Percentiles rank a stretch among this genome's conserved stretches.
Conservation (phyloP, 2,797 vertebrate species). For the Diglossa cyanea region DNA sequence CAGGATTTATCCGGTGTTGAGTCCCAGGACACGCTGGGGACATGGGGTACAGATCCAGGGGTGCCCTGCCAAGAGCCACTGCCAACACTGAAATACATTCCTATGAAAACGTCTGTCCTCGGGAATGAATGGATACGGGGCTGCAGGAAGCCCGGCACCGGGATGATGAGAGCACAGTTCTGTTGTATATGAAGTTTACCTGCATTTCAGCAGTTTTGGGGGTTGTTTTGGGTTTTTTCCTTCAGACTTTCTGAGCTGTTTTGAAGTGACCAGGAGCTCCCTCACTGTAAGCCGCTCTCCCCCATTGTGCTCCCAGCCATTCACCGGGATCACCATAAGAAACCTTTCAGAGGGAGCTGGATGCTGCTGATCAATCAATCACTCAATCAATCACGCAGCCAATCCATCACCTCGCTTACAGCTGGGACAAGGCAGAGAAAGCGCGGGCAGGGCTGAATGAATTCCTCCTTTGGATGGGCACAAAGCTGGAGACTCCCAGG, state of each 20-base stretch:
- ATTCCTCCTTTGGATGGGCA: neutral
- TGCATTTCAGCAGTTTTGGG: neutral
- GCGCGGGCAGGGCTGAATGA: neutral
- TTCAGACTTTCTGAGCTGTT: neutral
- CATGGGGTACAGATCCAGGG: neutral
- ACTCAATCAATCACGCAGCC: neutral
- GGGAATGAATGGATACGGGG: neutral
- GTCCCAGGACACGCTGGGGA: accelerated
- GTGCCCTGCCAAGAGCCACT: neutral
- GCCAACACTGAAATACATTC: neutral
- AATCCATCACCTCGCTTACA: slow-evolving; percentile 38
- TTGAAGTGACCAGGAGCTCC: neutral
- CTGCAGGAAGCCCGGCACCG: neutral
- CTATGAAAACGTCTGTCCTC: neutral
- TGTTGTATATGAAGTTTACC: neutral
- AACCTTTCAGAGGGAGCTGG: slow-evolving; percentile 6
- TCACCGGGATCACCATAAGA: slow-evolving; percentile 3
- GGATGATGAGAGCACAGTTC: accelerated
- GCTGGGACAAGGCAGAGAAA: slow-evolving; percentile 42
- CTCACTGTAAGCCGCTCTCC: neutral
- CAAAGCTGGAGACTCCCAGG: neutral
- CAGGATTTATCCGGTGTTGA: neutral
- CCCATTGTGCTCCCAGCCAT: slow-evolving; percentile 11
- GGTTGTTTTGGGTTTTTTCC: neutral
- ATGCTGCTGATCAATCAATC: slow-evolving; percentile 23